These are phyloP conservation scores for Apostichopus parvimensis DNA, from an alignment of 35 echinoderm and acorn worm genomes.

Conservation along the genomic window DNA sequence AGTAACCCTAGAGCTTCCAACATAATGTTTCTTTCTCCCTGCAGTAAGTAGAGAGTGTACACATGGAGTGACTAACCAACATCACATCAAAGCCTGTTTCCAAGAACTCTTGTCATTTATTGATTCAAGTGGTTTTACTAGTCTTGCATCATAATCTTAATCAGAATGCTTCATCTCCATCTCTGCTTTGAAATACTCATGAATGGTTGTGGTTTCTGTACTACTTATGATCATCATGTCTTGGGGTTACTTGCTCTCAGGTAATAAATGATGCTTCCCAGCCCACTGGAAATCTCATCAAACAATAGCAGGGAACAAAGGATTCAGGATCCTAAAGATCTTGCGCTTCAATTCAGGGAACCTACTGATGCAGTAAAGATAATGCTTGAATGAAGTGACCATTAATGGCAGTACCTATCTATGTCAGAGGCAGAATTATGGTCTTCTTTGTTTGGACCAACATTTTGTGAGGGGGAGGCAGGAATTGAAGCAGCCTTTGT, in stretches of 20 bases:
- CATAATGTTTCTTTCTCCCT: too few species aligned
- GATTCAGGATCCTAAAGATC: background rate
- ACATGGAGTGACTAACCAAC: background rate
- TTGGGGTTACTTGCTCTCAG: background rate
- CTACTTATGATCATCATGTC: too few species aligned
- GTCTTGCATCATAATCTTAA: background rate
- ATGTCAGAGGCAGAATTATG: background rate
- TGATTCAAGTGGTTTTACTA: background rate
- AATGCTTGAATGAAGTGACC: background rate
- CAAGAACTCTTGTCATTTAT: background rate
- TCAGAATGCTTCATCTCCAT: background rate
- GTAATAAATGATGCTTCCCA: background rate
- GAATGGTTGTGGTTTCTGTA: background rate
- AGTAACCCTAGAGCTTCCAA: too few species aligned
- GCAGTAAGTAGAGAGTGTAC: too few species aligned
- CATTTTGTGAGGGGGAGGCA: too few species aligned
- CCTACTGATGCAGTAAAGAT: background rate
- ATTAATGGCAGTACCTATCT: background rate
- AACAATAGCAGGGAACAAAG: background rate
- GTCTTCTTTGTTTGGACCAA: background rate
- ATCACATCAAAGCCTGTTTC: background rate
- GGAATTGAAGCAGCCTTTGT: too few species aligned
- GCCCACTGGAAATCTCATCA: background rate
- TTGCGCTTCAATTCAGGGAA: background rate
- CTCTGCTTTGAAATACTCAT: background rate